Evolutionary conservation across 1,140 invertebrate genomes (phyloP), one percentile per base, ranked within the genome.

Genomic region (Drosophila lacertosa): DNA sequence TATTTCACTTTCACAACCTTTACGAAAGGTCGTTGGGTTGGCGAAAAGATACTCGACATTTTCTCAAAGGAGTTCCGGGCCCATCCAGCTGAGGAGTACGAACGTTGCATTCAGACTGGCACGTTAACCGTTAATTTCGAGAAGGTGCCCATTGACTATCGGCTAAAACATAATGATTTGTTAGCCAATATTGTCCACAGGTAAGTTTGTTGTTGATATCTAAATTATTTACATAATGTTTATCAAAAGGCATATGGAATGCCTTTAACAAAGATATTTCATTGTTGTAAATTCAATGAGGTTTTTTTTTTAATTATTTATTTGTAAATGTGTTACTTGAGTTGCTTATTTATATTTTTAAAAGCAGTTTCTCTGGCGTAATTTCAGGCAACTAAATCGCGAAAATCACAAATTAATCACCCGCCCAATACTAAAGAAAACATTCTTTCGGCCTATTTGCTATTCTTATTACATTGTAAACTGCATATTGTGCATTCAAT

Each of bases 11-110:
- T 99, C 92, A 97, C 96, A 44, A 98, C 98, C 7, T 98, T 98
- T 92, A 98, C 97, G 10, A 99, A 99, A 93, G 97, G 97, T 1
- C 94, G 99, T 70, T 99, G 99, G 99, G 95, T 99, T 3, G 98
- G 98, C 13, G 96, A 98, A 89, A 96, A 96, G 88, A 96, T 99
- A 44, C 93, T 98, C 42, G 98, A 99, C 82, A 97, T 99, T 13
- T 99, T 99, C 92, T 95, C 95, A 1, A 93, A 96, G 57, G 99
- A 99, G 92, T 99, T 99, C 91, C 93, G 97, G 9, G 97, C 97
- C 3, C 97, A 98, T 92, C 97, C 97, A 0, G 96, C 96, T 0
- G 97, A 98, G 84, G 96, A 97, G 91, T 98, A 98, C 92, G 97
- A 97, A 91, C 93, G 97, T 47, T 97, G 97, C 86, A 97, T 99